phyloP scores from a whole-genome alignment of 2,888 invertebrate species.

The Tetheella fluctuosa region DNA sequence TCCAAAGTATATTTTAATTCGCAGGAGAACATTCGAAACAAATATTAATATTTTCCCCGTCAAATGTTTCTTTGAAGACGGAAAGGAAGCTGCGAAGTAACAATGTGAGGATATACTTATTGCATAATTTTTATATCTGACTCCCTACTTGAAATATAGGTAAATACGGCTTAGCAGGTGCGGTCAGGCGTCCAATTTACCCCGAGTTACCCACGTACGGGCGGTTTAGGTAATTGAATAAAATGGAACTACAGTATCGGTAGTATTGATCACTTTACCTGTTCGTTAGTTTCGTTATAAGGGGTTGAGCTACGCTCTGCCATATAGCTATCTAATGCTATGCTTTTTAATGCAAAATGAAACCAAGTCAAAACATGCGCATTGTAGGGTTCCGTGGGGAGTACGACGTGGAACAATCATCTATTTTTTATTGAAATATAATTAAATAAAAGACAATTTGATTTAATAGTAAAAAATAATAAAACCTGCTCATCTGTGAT shows the following conservation, averaged over 20 bases:
- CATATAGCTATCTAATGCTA: not conserved
- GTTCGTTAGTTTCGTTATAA: not conserved
- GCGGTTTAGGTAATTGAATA: conserved; percentile 40
- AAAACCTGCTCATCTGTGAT: too few species aligned
- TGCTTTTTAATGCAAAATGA: too few species aligned
- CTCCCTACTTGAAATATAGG: conserved; percentile 7
- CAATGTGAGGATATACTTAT: conserved; percentile 1
- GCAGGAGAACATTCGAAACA: not conserved
- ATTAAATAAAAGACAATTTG: too few species aligned
- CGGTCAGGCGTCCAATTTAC: conserved; percentile 25
- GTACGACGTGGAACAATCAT: too few species aligned
- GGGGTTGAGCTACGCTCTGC: not conserved
- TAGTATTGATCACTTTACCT: conserved; percentile 28
- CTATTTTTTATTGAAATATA: too few species aligned
- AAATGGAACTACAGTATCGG: conserved; percentile 34
- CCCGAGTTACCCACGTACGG: conserved; percentile 26
- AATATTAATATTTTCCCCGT: not conserved
- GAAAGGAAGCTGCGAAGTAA: not conserved
- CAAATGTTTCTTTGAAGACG: not conserved
- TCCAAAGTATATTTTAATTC: too few species aligned
- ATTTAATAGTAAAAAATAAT: too few species aligned
- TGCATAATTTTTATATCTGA: not conserved
- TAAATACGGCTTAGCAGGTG: conserved; percentile 28
- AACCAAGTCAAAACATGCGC: too few species aligned
- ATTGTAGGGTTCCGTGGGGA: too few species aligned